Conservation (phyloP, 2,888 invertebrate species). For the Embidobia sp. region DNA sequence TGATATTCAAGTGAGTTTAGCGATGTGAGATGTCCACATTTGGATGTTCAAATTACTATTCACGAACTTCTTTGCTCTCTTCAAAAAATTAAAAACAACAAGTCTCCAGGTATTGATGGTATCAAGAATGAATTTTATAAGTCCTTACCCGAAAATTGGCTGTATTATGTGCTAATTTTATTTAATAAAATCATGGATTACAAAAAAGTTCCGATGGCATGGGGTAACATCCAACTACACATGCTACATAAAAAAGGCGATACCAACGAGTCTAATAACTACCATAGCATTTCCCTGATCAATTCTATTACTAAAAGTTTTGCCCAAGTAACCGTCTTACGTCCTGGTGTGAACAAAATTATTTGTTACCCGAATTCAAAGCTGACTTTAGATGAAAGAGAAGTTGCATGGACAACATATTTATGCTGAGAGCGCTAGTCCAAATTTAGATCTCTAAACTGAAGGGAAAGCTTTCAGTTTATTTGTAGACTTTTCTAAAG, state of each 20-base stretch:
- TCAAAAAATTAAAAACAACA: not conserved
- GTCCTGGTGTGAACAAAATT: not conserved
- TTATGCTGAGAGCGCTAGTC: not conserved
- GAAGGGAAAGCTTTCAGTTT: not conserved
- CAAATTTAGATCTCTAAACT: not conserved
- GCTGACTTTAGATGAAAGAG: not conserved
- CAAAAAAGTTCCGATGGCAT: not conserved
- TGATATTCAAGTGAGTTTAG: too few species aligned
- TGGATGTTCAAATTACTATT: not conserved
- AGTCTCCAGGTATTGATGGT: not conserved
- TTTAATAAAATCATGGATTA: not conserved
- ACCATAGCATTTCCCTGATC: not conserved
- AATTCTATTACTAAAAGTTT: not conserved
- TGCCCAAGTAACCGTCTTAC: not conserved
- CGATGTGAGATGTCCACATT: too few species aligned
- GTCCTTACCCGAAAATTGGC: not conserved
- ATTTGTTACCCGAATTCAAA: not conserved
- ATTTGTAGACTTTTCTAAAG: too few species aligned
- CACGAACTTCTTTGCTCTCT: not conserved
- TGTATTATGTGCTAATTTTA: not conserved
- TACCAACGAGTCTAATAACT: not conserved
- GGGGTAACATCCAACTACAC: not conserved
- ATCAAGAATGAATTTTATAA: not conserved
- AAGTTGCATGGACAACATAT: not conserved
- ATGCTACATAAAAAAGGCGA: not conserved